Conservation (phyloP, 2,113 vertebrate genomes). For the Arvicanthis niloticus region DNA sequence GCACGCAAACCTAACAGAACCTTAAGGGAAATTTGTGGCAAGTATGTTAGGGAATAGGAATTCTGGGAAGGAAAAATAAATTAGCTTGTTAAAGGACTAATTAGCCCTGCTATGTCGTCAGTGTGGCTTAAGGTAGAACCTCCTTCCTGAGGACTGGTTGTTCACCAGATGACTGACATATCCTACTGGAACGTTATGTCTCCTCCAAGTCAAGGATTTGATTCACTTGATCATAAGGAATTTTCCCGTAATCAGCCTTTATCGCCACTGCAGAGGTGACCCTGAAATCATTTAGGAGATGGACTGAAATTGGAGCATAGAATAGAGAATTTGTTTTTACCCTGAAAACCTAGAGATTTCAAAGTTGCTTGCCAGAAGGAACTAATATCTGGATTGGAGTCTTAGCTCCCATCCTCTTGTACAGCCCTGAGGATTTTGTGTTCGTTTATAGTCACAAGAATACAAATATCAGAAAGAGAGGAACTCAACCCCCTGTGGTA, state of each 20-base stretch:
- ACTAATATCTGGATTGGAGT: background rate
- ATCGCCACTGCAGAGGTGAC: background rate
- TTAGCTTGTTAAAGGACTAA: no score
- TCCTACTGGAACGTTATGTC: background rate
- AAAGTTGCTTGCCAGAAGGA: background rate
- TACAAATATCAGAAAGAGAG: background rate
- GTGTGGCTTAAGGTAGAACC: background rate
- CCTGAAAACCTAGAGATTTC: background rate
- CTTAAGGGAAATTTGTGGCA: background rate
- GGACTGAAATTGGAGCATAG: background rate
- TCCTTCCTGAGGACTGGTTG: background rate
- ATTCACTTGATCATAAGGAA: background rate
- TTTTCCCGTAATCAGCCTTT: background rate
- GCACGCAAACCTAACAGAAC: background rate
- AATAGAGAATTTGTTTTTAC: background rate
- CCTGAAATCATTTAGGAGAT: background rate
- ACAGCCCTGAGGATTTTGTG: no score
- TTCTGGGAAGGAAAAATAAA: background rate
- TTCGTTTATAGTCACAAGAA: background rate
- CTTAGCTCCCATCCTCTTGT: no score
- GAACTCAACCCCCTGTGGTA: background rate
- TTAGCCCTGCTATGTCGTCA: background rate
- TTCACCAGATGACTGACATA: background rate
- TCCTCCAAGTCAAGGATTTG: background rate
- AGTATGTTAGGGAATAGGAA: background rate